Percentiles rank a stretch among this genome's conserved stretches.
Evolutionary conservation across 2,888 invertebrate genomes (phyloP).

Genomic region (Drosophila sordidula): DNA sequence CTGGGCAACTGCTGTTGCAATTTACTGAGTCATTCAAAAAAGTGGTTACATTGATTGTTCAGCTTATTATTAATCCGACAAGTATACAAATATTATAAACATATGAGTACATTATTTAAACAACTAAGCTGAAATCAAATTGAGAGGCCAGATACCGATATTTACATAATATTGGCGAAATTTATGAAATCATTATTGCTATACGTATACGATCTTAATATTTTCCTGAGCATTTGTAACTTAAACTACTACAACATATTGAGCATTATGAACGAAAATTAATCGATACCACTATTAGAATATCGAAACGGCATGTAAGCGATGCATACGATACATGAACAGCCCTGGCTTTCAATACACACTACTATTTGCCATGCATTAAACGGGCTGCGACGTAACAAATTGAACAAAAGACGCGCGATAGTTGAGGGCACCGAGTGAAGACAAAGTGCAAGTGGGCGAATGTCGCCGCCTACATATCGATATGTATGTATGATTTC

Average conservation of each 20-base stretch:
- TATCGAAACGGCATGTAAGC: constrained; percentile 18
- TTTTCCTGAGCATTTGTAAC: not conserved
- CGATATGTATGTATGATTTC: constrained; percentile 50
- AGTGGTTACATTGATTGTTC: not conserved
- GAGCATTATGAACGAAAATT: not conserved
- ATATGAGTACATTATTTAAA: not conserved
- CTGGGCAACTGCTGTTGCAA: not conserved
- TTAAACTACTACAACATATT: not conserved
- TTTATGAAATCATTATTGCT: not conserved
- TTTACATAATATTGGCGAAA: not conserved
- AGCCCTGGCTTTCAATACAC: constrained; percentile 21
- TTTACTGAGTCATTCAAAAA: not conserved
- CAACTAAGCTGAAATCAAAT: not conserved
- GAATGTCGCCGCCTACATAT: constrained; percentile 57
- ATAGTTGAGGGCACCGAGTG: constrained; percentile 37
- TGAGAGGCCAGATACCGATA: not conserved
- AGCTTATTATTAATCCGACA: not conserved
- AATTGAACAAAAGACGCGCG: constrained; percentile 43
- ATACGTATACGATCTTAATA: not conserved
- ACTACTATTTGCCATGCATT: constrained; percentile 27
- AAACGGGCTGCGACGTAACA: constrained; percentile 42
- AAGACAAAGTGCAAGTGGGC: constrained; percentile 60
- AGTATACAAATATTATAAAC: not conserved
- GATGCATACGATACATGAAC: constrained; percentile 17
- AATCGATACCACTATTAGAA: constrained; percentile 25